These are phyloP conservation scores for Gavialis gangeticus DNA, from an alignment of 2,113 vertebrate genomes.

Conservation along the genomic window DNA sequence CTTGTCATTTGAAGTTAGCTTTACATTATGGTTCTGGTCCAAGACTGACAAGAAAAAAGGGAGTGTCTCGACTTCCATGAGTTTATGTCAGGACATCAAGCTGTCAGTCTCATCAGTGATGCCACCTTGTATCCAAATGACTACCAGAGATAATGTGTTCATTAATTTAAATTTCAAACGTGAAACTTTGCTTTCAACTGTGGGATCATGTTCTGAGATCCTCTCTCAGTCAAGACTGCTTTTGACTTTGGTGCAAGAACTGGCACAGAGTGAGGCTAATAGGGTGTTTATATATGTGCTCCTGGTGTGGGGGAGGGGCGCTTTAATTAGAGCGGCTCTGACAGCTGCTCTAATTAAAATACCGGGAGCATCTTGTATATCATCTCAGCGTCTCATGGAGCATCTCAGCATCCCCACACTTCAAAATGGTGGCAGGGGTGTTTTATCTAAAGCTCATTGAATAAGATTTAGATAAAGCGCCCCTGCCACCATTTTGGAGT, in stretches of 20 bases:
- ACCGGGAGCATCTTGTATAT: too few species aligned
- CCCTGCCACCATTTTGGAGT: too few species aligned
- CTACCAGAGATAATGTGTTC: conserved; percentile 51
- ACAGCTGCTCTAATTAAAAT: too few species aligned
- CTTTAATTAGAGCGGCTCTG: too few species aligned
- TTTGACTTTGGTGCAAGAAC: conserved; percentile 11
- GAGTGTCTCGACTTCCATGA: conserved; percentile 10
- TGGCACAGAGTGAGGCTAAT: background rate
- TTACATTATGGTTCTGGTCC: conserved; percentile 4
- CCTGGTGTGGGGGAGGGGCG: too few species aligned
- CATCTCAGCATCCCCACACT: too few species aligned
- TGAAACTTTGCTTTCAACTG: conserved; percentile 67
- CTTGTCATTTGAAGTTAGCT: conserved; percentile 10
- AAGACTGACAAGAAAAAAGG: conserved; percentile 12
- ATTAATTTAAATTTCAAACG: conserved; percentile 15
- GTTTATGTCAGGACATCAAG: conserved; percentile 5
- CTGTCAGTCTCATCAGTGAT: conserved; percentile 48
- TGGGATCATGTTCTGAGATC: conserved; percentile 45
- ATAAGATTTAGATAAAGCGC: too few species aligned
- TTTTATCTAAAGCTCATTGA: too few species aligned
- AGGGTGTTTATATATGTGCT: too few species aligned
- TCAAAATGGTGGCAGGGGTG: too few species aligned
- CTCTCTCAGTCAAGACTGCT: conserved; percentile 51
- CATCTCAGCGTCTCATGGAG: too few species aligned
- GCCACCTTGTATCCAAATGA: conserved; percentile 40